These are phyloP conservation scores for Phaethornis superciliosus DNA, from an alignment of 2,113 vertebrate species.

Conservation along the genomic window DNA sequence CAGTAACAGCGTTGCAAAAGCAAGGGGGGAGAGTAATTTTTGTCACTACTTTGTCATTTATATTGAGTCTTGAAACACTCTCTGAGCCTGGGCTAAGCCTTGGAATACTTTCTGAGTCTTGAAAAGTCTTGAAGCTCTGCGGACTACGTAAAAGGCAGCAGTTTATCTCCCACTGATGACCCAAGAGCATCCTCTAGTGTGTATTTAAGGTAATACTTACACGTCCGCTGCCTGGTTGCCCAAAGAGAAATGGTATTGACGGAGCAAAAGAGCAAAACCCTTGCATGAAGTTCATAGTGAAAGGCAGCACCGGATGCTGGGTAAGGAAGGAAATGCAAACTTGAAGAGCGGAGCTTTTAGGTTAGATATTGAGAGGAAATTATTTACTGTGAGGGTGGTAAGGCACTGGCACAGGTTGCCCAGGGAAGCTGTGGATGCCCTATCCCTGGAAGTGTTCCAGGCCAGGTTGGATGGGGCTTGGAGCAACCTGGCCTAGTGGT, in stretches of 20 bases:
- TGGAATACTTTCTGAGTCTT: background rate
- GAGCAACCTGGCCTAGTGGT: too few species aligned
- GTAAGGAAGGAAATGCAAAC: background rate
- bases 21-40: background rate
- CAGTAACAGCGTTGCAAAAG: background rate
- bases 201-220: background rate
- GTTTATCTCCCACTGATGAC: slow-evolving; percentile 7
- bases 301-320: background rate
- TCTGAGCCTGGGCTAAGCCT: background rate
- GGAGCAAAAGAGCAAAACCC: background rate
- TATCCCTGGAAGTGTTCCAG: too few species aligned
- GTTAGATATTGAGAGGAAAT: too few species aligned
- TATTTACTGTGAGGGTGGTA: too few species aligned
- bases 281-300: background rate
- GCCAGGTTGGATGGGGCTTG: too few species aligned
- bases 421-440: too few species aligned
- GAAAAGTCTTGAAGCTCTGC: background rate
- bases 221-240: background rate
- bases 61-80: background rate
- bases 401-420: too few species aligned
- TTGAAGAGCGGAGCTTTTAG: too few species aligned
- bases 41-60: background rate
- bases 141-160: background rate
- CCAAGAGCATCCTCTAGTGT: slow-evolving; percentile 71
- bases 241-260: rapidly evolving